Evolutionary conservation across 2,888 invertebrate genomes (phyloP).

Genomic region (Tholera decimalis): DNA sequence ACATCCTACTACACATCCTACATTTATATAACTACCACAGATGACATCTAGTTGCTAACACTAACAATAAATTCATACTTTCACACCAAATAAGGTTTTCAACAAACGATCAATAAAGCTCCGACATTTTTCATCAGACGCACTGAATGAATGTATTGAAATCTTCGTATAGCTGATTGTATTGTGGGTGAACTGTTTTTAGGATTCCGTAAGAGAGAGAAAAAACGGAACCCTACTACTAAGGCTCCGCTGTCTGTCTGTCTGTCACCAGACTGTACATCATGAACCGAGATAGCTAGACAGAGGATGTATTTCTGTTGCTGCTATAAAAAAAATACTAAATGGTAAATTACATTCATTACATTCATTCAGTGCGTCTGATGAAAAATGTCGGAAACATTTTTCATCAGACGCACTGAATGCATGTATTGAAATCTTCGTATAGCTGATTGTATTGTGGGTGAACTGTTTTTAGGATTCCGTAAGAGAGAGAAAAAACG

Average conservation of each 20-base stretch:
- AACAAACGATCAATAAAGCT: conserved; percentile 17
- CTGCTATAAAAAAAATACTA: no score
- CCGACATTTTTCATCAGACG: conserved; percentile 34
- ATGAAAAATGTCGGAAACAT: conserved; percentile 38
- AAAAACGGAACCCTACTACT: no score
- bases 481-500: no score
- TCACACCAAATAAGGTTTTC: conserved; percentile 59
- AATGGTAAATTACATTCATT: conserved; percentile 39
- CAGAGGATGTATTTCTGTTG: no score
- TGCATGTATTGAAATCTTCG: conserved; percentile 15
- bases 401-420: conserved; percentile 33
- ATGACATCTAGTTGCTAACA: conserved; percentile 38
- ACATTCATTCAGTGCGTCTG: conserved; percentile 19
- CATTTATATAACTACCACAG: conserved; percentile 27
- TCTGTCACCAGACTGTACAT: no score
- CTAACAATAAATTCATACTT: conserved; percentile 39
- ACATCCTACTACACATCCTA: conserved; percentile 2
- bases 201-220: no score
- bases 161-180: conserved; percentile 44
- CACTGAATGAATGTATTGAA: conserved; percentile 26
- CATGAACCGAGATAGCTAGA: no score
- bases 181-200: conserved; percentile 31
- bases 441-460: conserved; percentile 49
- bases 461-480: no score
- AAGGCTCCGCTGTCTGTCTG: no score